A percentile compares a stretch with the other conserved stretches of the same genome.
These are phyloP conservation scores for Circaetus cinerascens DNA, from an alignment of 2,113 vertebrate genomes.

Conservation along the genomic window DNA sequence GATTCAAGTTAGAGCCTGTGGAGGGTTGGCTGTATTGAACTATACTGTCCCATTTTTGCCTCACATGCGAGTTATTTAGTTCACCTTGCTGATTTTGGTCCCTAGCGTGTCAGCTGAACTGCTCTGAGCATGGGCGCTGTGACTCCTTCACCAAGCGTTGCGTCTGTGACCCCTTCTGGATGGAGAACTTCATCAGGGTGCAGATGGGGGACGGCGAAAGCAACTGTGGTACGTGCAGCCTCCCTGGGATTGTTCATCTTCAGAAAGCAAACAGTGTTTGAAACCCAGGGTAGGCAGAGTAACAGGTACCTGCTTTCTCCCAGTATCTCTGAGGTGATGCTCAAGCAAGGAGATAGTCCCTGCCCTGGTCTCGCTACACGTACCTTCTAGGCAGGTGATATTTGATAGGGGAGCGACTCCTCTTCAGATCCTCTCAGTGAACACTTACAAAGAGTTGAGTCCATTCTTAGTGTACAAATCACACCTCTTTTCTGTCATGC, in stretches of 20 bases:
- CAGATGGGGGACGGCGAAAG: constrained; percentile 90
- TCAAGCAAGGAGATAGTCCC: background rate
- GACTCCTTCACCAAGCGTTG: constrained; percentile 92
- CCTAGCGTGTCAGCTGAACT: constrained; percentile 94
- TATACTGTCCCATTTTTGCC: background rate
- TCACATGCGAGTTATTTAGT: background rate
- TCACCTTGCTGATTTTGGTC: constrained; percentile 13
- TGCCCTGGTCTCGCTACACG: background rate
- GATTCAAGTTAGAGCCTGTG: background rate
- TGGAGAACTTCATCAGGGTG: constrained; percentile 94
- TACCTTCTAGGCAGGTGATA: background rate
- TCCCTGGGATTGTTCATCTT: background rate
- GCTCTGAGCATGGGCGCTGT: constrained; percentile 92
- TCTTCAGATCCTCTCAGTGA: background rate
- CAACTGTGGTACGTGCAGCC: constrained; percentile 85
- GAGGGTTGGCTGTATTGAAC: background rate
- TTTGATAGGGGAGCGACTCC: background rate
- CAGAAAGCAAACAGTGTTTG: background rate
- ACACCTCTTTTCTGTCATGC: background rate
- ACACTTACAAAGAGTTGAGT: background rate
- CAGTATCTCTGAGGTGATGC: accelerated
- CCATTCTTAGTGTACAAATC: background rate
- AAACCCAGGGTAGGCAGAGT: background rate
- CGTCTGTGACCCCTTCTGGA: constrained; percentile 95
- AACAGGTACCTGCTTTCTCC: background rate